A percentile compares a stretch with the other conserved stretches of the same genome.
Evolutionary conservation across 2,797 vertebrate species (phyloP).

Genomic region (Scolopax rusticola): DNA sequence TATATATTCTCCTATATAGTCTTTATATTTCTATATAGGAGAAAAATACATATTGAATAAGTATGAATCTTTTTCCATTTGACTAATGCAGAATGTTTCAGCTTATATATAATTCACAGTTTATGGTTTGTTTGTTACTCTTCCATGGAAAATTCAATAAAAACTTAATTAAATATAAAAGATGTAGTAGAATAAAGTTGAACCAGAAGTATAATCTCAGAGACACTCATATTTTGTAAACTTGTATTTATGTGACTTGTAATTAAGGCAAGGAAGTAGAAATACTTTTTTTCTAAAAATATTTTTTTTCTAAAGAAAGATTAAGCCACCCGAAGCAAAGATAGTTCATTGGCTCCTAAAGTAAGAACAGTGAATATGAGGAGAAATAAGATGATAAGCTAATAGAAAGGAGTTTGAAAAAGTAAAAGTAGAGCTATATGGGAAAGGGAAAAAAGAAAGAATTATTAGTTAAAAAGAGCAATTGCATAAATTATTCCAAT

Average conservation of each 20-base stretch:
- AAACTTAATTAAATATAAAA: conserved; percentile 57
- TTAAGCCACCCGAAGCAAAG: conserved; percentile 12
- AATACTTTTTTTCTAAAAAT: not conserved
- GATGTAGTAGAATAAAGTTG: conserved; percentile 2
- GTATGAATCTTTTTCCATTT: not conserved
- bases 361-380: not conserved
- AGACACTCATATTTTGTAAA: not conserved
- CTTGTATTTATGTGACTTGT: conserved; percentile 2
- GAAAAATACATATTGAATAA: not conserved
- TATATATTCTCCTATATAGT: not conserved
- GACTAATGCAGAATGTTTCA: not conserved
- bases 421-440: not conserved
- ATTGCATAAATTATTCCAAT: conserved; percentile 64
- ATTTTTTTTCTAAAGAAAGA: not conserved
- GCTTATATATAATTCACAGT: not conserved
- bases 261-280: not conserved
- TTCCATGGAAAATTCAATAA: conserved; percentile 46
- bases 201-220: conserved; percentile 15
- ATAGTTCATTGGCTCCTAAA: not conserved
- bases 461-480: conserved; percentile 52
- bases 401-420: conserved; percentile 14
- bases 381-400: not conserved
- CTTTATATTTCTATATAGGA: not conserved
- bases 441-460: not conserved
- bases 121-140: not conserved